Conservation (phyloP, 2,113 vertebrate species). For the Tenrec ecaudatus region DNA sequence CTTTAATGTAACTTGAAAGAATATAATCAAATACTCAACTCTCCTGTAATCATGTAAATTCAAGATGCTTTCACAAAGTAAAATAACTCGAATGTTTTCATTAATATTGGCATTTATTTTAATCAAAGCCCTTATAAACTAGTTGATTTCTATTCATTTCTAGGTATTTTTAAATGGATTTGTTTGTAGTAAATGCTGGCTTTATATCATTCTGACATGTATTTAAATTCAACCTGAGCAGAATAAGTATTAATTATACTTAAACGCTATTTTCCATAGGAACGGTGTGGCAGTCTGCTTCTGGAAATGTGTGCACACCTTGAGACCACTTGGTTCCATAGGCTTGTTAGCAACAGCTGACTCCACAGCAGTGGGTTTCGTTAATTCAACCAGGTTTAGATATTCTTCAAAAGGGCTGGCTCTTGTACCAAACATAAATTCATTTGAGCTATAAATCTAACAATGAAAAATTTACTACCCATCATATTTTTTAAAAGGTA, state of each 20-base stretch:
- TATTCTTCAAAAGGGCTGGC: neutral
- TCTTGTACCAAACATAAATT: constrained; percentile 34
- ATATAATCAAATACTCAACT: constrained; percentile 58
- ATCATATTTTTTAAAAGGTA: neutral
- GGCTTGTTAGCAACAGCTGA: neutral
- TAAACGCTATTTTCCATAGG: constrained; percentile 30
- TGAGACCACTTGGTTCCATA: neutral
- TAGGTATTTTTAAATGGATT: neutral
- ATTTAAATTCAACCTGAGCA: constrained; percentile 42
- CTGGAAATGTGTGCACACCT: neutral
- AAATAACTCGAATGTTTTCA: constrained; percentile 37
- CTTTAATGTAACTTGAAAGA: constrained; percentile 47
- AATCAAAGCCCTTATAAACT: constrained; percentile 43
- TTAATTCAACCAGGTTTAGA: constrained; percentile 27
- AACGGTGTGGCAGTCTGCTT: neutral
- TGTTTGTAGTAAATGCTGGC: constrained; percentile 40
- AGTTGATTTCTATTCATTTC: constrained; percentile 55
- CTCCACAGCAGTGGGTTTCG: neutral
- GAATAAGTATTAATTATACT: constrained; percentile 51
- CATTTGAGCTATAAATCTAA: constrained; percentile 49
- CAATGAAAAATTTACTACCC: neutral
- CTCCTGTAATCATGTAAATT: constrained; percentile 47
- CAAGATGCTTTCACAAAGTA: constrained; percentile 49
- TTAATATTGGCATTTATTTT: constrained; percentile 61
- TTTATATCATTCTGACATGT: too few species aligned